Evolutionary conservation across 2,888 invertebrate genomes (phyloP).

Genomic region (Synanthedon vespiformis): DNA sequence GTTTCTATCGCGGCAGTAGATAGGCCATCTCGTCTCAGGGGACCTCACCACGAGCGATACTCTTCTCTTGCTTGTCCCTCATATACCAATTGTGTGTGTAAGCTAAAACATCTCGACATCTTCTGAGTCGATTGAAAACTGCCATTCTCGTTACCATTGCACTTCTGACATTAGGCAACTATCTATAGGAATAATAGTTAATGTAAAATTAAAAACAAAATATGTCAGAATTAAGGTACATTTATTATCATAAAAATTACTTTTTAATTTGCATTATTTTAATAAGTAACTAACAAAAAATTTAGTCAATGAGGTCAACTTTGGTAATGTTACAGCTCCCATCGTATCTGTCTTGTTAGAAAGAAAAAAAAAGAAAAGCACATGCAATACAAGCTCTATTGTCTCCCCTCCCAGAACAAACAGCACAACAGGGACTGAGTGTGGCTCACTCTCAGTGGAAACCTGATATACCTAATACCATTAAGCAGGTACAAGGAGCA

Average conservation of each 20-base stretch:
- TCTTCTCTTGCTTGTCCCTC: neutral
- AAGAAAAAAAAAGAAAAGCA: too few species aligned
- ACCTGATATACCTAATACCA: too few species aligned
- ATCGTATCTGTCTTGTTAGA: too few species aligned
- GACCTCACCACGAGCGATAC: too few species aligned
- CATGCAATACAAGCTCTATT: too few species aligned
- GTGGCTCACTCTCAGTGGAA: too few species aligned
- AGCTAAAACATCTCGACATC: neutral
- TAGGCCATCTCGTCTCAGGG: too few species aligned
- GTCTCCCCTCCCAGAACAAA: too few species aligned
- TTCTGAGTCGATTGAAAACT: neutral
- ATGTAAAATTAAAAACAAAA: neutral
- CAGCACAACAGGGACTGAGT: too few species aligned
- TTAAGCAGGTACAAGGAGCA: too few species aligned
- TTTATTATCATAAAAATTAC: neutral
- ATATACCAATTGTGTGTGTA: too few species aligned
- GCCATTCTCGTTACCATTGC: neutral
- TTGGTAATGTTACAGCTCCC: neutral
- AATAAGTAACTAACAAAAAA: neutral
- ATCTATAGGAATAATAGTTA: neutral
- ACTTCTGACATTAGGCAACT: neutral
- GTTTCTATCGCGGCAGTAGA: too few species aligned
- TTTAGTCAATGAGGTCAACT: neutral
- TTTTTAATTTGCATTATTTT: neutral
- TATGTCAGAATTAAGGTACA: neutral